Base-by-base conservation (phyloP, 2,113 vertebrate species). In the Mustela lutreola region DNA sequence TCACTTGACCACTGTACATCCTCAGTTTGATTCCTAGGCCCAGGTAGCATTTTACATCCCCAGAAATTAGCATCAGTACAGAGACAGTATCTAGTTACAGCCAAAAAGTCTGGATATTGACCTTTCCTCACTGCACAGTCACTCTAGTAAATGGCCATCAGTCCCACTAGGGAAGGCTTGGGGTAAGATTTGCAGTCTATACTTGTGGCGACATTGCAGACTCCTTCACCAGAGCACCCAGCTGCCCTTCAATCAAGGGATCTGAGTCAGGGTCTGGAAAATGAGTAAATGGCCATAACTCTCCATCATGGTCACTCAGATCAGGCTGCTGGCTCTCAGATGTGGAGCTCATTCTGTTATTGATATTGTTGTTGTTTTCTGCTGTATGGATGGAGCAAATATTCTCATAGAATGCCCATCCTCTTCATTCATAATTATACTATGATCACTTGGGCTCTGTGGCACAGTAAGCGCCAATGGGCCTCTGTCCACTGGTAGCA, bases 221-320 rank as follows among this genome's bases (percentile, higher is more conserved):
- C 21, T 31, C 24, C 70, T 88, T 76, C 28, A 28, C 26, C 39
- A 80, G 16, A 78, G 21, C 26, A 39, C 10, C 19, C 58, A 76
- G 56, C 21, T 82, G 21, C 33, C 16, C 67, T 94, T 95, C 15
- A 76, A 8, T n/a, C 58, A 88, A 88, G 76, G 58, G 26, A 82
- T 73, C 76, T 58, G 65, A 94, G 75, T 94, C 65, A n/a, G 53
- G 22, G 50, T 94, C 33, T 91, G 45, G 31, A 88, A 82, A 92
- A 67, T 87, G 65, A 11, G 24, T 67, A 48, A 76, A 21, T n/a
- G 8, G 33, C 26, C 31, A 83, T 67, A 24, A 65, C 31, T 26
- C 1, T 75, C 36, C 24, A 87, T 4, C 75, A 75, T 75, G 10
- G 45, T 36, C 39, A 92, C 26, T 87, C 39, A 67, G 53, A 58